phyloP scores from a whole-genome alignment of 2,797 vertebrate species.

The Etheostoma nigrum region DNA sequence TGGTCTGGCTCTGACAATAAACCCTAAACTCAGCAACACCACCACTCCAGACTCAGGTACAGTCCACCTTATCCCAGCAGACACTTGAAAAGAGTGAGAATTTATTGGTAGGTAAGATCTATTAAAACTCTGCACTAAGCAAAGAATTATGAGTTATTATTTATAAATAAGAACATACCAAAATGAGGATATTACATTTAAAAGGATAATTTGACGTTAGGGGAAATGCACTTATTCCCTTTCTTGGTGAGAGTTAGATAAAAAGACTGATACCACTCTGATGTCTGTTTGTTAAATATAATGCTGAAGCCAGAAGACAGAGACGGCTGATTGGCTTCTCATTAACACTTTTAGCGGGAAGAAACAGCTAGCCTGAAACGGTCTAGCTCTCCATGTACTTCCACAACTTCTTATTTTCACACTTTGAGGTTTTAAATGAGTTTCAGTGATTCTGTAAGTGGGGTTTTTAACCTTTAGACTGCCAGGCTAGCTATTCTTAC shows the following conservation, averaged over 20 bases:
- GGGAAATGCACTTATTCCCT: background rate
- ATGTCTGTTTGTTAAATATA: background rate
- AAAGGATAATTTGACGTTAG: background rate
- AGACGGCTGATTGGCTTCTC: background rate
- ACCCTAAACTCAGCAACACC: conserved; percentile 43
- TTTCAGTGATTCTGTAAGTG: background rate
- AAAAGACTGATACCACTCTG: background rate
- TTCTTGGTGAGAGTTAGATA: background rate
- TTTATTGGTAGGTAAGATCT: conserved; percentile 34
- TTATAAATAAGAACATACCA: background rate
- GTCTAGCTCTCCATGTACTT: background rate
- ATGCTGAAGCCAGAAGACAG: background rate
- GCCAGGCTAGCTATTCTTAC: background rate
- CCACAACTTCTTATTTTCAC: background rate
- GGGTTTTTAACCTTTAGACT: background rate
- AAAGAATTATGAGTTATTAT: background rate
- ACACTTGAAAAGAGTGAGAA: conserved; percentile 42
- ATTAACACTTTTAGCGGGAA: background rate
- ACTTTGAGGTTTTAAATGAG: background rate
- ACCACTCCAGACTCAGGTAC: conserved; percentile 56
- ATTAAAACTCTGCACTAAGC: conserved; percentile 21
- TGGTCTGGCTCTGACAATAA: conserved; percentile 68
- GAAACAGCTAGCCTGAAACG: background rate
- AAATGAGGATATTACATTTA: background rate
- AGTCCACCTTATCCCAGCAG: conserved; percentile 44